phyloP scores from a whole-genome alignment of 2,797 vertebrate species.

The Cyclura pinguis region DNA sequence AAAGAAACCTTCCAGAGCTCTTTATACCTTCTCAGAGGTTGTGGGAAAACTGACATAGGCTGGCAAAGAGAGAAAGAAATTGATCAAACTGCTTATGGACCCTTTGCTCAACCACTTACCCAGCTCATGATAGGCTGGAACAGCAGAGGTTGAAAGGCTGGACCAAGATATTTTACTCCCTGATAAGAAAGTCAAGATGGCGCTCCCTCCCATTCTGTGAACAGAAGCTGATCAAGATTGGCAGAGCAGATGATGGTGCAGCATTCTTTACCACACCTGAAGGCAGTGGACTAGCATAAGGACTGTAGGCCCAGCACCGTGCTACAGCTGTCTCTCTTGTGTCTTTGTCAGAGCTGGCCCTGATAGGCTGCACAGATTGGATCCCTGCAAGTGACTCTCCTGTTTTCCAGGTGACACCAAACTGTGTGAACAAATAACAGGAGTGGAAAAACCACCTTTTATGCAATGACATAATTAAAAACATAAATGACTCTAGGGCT shows the following conservation, averaged over 20 bases:
- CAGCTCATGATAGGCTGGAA: no score
- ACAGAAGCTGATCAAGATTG: no score
- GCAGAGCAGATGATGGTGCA: not conserved
- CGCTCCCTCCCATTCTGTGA: no score
- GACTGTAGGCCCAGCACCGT: not conserved
- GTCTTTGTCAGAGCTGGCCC: not conserved
- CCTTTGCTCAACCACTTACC: not conserved
- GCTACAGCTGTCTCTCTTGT: not conserved
- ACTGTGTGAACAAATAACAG: not conserved
- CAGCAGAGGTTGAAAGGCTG: not conserved
- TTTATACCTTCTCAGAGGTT: not conserved
- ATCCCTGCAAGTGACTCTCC: not conserved
- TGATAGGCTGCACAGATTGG: no score
- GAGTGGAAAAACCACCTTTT: not conserved
- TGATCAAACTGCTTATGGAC: not conserved
- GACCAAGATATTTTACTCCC: no score
- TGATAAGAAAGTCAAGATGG: no score
- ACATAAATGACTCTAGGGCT: not conserved
- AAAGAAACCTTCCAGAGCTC: not conserved
- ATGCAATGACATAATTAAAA: not conserved
- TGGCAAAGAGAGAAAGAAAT: not conserved
- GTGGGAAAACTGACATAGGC: not conserved
- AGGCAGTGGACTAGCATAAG: not conserved
- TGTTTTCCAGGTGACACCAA: not conserved
- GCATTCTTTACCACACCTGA: not conserved